Percentiles rank a stretch among this genome's conserved stretches.
Conservation (phyloP, 2,113 vertebrate species). For the Phrynosoma platyrhinos region DNA sequence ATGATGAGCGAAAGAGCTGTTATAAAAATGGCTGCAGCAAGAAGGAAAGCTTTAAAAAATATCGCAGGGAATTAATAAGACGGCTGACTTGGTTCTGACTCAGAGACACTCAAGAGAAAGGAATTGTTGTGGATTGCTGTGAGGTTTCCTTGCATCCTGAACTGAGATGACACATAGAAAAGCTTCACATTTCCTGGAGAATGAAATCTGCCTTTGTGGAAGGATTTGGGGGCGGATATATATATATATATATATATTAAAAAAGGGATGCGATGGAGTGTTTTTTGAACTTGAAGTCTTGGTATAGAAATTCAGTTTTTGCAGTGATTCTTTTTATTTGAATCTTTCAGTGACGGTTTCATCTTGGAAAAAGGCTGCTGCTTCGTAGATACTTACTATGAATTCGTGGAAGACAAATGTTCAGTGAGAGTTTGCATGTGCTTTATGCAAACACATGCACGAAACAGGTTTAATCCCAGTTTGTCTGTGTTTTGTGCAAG, state of each 20-base stretch:
- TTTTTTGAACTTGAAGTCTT: neutral
- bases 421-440: too few species aligned
- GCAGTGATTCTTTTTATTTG: neutral
- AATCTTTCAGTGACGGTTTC: neutral
- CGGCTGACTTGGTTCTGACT: neutral
- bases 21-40: slow-evolving; percentile 47
- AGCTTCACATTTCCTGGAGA: neutral
- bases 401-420: neutral
- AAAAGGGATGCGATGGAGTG: neutral
- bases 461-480: too few species aligned
- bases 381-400: too few species aligned
- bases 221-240: neutral
- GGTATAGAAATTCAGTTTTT: neutral
- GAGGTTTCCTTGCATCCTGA: neutral
- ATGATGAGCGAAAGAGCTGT: slow-evolving; percentile 53
- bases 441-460: too few species aligned
- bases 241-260: neutral
- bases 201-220: neutral
- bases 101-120: slow-evolving; percentile 7
- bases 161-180: slow-evolving; percentile 1
- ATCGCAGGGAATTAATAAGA: slow-evolving; percentile 19
- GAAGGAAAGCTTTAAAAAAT: neutral
- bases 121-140: neutral
- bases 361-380: neutral
- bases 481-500: too few species aligned